phyloP scores from a whole-genome alignment of 2,888 invertebrate genomes.

The Athalia rosae region DNA sequence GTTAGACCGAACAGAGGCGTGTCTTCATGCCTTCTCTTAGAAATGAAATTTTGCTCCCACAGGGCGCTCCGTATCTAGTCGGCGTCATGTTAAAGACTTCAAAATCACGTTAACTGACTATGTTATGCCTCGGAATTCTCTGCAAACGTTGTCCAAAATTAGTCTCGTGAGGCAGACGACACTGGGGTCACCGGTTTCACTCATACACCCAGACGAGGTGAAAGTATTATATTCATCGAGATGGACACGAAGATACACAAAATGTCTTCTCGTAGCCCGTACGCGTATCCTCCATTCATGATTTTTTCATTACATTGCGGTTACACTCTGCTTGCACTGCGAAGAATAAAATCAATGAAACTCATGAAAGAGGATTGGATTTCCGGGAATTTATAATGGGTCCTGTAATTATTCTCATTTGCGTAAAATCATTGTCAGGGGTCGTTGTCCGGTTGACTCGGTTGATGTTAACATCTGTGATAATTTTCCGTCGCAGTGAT shows the following conservation, averaged over 20 bases:
- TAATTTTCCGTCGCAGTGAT: too few species aligned
- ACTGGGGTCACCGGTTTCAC: conserved; percentile 35
- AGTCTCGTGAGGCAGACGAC: conserved; percentile 31
- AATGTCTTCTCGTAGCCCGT: conserved; percentile 17
- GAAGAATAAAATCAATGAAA: too few species aligned
- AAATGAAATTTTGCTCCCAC: conserved; percentile 19
- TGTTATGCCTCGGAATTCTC: not conserved
- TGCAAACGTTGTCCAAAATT: conserved; percentile 4
- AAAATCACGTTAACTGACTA: too few species aligned
- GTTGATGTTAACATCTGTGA: too few species aligned
- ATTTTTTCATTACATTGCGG: not conserved
- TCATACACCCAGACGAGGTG: conserved; percentile 34
- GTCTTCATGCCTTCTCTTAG: conserved; percentile 1
- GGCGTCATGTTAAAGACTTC: conserved; percentile 7
- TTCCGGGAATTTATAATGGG: too few species aligned
- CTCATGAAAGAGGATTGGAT: too few species aligned
- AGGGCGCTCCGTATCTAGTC: conserved; percentile 7
- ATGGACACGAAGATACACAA: conserved; percentile 10
- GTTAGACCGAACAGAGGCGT: conserved; percentile 2
- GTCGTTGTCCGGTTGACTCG: too few species aligned
- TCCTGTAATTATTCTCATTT: too few species aligned
- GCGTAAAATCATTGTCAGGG: too few species aligned
- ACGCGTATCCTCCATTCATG: not conserved
- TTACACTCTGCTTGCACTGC: too few species aligned
- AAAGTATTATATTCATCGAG: conserved; percentile 28